Evolutionary conservation across 2,113 vertebrate species (phyloP).

Genomic region (Ciconia stormi): DNA sequence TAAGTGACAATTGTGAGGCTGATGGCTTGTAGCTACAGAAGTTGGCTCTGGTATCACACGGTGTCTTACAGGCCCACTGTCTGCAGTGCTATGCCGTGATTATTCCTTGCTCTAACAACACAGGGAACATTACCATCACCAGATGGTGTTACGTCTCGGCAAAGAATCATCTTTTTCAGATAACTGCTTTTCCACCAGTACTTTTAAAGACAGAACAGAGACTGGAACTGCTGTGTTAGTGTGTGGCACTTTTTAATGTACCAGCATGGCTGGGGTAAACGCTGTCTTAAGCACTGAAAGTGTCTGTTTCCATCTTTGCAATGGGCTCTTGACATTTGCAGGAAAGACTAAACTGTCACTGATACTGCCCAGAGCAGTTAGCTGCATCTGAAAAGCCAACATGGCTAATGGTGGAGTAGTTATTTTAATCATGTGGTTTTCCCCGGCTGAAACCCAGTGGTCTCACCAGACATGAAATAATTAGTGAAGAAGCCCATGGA

Average conservation of each 20-base stretch:
- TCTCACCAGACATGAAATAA: constrained; percentile 4
- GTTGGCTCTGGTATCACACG: not conserved
- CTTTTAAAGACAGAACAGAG: not conserved
- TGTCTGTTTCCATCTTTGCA: not conserved
- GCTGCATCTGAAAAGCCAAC: not conserved
- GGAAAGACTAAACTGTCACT: not conserved
- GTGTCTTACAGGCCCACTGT: not conserved
- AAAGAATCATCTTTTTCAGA: not conserved
- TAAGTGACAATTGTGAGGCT: constrained; percentile 47
- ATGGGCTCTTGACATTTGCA: not conserved
- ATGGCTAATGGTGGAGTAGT: not conserved
- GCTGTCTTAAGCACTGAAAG: not conserved
- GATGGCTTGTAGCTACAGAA: not conserved
- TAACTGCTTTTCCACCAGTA: not conserved
- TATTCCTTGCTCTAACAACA: not conserved
- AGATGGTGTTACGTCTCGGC: not conserved
- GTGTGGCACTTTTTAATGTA: not conserved
- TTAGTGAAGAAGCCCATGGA: not conserved
- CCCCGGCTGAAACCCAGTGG: not conserved
- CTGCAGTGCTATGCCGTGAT: not conserved
- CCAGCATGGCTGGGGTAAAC: not conserved
- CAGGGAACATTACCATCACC: not conserved
- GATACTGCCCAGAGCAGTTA: not conserved
- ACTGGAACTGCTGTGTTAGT: not conserved
- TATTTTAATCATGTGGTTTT: not conserved